These are phyloP conservation scores for Hippocampus kuda DNA, from an alignment of 2,797 vertebrate genomes.

Conservation along the genomic window DNA sequence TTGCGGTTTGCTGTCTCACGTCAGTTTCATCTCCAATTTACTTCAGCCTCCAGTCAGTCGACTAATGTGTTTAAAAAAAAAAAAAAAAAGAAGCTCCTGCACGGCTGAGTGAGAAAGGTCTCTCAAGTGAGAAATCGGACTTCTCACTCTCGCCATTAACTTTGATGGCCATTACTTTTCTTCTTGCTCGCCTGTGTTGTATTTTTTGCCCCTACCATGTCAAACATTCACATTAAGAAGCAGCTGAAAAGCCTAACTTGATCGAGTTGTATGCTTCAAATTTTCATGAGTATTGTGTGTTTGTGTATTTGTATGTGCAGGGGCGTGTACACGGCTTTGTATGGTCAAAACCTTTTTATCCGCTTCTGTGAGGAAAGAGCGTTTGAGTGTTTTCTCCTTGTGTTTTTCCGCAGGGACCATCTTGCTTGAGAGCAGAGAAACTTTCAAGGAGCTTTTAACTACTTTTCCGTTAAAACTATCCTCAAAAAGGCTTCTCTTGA, in stretches of 20 bases:
- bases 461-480: slow-evolving; percentile 69
- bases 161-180: slow-evolving; percentile 12
- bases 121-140: slow-evolving; percentile 8
- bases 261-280: slow-evolving; percentile 47
- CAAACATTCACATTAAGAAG: slow-evolving; percentile 40
- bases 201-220: slow-evolving; percentile 57
- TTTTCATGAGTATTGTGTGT: slow-evolving; percentile 50
- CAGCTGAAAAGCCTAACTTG: slow-evolving; percentile 19
- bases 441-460: slow-evolving; percentile 70
- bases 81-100: not conserved
- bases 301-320: slow-evolving; percentile 26
- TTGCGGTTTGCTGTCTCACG: not conserved
- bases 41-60: not conserved
- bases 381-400: slow-evolving; percentile 52
- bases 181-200: slow-evolving; percentile 22
- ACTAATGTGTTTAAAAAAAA: not conserved
- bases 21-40: slow-evolving; percentile 6
- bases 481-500: slow-evolving; percentile 53
- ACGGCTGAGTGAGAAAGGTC: slow-evolving; percentile 1
- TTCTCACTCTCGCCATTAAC: slow-evolving; percentile 8
- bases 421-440: slow-evolving; percentile 54
- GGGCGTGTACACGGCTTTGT: slow-evolving; percentile 25
- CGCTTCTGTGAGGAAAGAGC: slow-evolving; percentile 50
- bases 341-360: slow-evolving; percentile 63
- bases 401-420: slow-evolving; percentile 54